phyloP scores from a whole-genome alignment of 2,888 invertebrate genomes.

The Ganaspis brasiliensis region DNA sequence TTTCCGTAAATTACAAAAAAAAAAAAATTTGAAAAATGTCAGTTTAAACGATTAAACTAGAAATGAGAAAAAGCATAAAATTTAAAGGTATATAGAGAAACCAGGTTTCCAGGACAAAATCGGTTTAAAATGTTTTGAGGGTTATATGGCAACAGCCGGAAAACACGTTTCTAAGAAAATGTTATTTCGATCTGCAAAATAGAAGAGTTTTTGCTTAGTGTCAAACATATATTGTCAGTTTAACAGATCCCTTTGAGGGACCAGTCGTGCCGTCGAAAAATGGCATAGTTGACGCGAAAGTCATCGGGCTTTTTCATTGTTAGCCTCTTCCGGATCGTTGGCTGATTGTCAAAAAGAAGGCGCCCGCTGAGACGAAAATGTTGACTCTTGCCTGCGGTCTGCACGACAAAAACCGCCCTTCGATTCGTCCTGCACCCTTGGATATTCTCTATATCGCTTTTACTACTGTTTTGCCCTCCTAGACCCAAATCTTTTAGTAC shows the following conservation, averaged over 20 bases:
- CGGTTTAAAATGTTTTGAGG: not conserved
- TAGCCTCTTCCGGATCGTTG: conserved; percentile 46
- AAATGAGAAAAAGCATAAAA: not conserved
- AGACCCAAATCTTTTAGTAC: conserved; percentile 48
- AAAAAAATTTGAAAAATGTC: not conserved
- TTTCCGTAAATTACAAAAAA: not conserved
- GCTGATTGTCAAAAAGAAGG: conserved; percentile 49
- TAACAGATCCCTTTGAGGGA: conserved; percentile 25
- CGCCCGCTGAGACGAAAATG: conserved; percentile 74
- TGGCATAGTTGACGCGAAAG: conserved; percentile 39
- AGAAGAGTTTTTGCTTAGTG: conserved; percentile 38
- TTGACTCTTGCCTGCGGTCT: conserved; percentile 77
- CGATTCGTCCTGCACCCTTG: conserved; percentile 73
- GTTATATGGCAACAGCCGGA: conserved; percentile 24
- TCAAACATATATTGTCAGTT: conserved; percentile 41
- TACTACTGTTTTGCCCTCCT: conserved; percentile 37
- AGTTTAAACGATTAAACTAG: not conserved
- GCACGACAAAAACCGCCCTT: conserved; percentile 74
- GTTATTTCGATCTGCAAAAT: conserved; percentile 7
- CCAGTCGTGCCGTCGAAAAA: conserved; percentile 37
- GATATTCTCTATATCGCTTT: conserved; percentile 48
- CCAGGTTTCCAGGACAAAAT: conserved; percentile 18
- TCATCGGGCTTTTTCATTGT: conserved; percentile 50
- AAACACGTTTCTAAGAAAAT: conserved; percentile 33
- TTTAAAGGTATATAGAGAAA: not conserved